Conservation (phyloP, 2,888 invertebrate species). For the Ceriagrion tenellum region DNA sequence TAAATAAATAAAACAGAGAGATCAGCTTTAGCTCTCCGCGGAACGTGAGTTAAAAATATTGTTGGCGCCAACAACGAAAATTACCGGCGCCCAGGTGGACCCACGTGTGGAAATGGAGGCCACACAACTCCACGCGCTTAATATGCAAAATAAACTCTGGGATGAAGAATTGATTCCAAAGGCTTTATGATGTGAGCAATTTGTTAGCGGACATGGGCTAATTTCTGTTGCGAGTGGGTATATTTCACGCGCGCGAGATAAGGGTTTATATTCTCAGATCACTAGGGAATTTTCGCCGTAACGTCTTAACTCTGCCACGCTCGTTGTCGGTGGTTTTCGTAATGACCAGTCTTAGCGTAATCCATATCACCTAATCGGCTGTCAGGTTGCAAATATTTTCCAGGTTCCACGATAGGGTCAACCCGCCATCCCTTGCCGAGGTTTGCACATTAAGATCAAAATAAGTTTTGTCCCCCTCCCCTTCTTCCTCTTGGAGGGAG, state of each 20-base stretch:
- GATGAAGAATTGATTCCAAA: neutral
- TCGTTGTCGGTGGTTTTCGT: neutral
- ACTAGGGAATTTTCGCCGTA: neutral
- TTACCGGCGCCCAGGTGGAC: neutral
- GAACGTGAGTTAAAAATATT: conserved; percentile 17
- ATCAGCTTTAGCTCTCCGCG: neutral
- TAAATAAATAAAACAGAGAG: conserved; percentile 27
- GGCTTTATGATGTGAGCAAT: neutral
- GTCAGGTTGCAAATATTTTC: neutral
- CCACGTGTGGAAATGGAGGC: neutral
- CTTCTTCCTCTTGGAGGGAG: neutral
- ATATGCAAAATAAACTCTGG: neutral
- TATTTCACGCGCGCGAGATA: neutral
- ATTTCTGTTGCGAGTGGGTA: neutral
- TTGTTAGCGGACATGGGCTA: neutral
- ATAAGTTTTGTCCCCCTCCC: neutral
- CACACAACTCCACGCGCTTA: neutral
- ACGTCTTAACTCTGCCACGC: neutral
- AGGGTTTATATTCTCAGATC: neutral
- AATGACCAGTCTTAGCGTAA: neutral
- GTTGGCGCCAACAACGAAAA: conserved; percentile 4
- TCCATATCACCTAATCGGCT: conserved; percentile 12
- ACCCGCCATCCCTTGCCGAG: neutral
- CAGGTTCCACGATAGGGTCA: neutral
- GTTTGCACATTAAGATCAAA: neutral